phyloP scores from a whole-genome alignment of 1,140 invertebrate genomes.

The Metopolophium dirhodum region DNA sequence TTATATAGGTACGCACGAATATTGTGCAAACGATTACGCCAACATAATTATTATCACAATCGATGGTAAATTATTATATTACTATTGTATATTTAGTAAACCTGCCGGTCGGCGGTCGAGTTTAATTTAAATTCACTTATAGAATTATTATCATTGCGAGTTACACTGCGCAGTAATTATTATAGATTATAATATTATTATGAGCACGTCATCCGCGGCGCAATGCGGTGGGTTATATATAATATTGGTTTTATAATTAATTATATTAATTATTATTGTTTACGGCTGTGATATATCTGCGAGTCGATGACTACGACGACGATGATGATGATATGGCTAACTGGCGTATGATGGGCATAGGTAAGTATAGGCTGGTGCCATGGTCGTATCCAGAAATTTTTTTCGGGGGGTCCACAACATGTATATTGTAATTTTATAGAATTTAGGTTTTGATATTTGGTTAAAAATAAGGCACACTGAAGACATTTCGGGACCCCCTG shows the following conservation, averaged over 20 bases:
- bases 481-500: too few species aligned
- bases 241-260: neutral
- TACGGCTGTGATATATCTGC: neutral
- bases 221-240: too few species aligned
- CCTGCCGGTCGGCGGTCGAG: neutral
- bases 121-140: neutral
- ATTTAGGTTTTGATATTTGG: too few species aligned
- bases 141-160: neutral
- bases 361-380: neutral
- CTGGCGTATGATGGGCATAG: neutral
- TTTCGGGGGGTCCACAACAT: too few species aligned
- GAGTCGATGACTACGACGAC: neutral
- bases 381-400: too few species aligned
- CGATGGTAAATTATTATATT: neutral
- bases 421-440: too few species aligned
- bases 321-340: neutral
- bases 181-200: neutral
- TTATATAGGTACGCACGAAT: neutral
- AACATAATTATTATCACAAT: neutral
- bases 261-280: neutral
- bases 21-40: slow-evolving; percentile 19
- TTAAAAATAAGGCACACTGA: too few species aligned
- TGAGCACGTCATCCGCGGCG: too few species aligned
- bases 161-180: neutral
- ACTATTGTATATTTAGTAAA: neutral